phyloP scores from a whole-genome alignment of 2,113 vertebrate species.

The human region DNA sequence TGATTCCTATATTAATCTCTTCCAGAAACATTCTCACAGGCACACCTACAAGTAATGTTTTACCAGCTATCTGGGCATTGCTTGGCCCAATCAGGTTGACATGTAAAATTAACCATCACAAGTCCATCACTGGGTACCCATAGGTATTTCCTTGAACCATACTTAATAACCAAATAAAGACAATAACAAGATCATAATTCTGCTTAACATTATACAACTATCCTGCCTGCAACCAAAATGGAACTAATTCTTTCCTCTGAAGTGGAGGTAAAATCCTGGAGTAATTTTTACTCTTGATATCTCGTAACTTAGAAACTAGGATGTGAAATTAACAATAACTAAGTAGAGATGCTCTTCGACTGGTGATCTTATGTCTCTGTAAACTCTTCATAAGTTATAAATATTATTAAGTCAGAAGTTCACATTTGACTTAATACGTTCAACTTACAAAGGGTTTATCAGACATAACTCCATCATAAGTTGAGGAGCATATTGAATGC shows the following conservation, averaged over 20 bases:
- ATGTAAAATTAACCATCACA: not conserved
- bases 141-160: not conserved
- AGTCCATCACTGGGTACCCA: too few species aligned
- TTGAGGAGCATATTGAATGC: not conserved
- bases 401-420: not conserved
- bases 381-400: not conserved
- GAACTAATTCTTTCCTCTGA: not conserved
- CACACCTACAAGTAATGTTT: not conserved
- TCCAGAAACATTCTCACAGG: not conserved
- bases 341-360: not conserved
- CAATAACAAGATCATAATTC: not conserved
- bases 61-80: not conserved
- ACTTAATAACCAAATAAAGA: not conserved
- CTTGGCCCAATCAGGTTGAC: not conserved
- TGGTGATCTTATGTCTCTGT: not conserved
- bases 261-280: not conserved
- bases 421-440: not conserved
- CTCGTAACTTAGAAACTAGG: not conserved
- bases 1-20: not conserved
- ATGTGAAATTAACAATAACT: not conserved
- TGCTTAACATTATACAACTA: not conserved
- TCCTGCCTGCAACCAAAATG: not conserved
- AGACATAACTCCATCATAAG: not conserved
- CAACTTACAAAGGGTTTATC: not conserved
- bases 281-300: not conserved